These are phyloP conservation scores for Operophtera brumata DNA, from an alignment of 2,888 invertebrate genomes.

Conservation along the genomic window DNA sequence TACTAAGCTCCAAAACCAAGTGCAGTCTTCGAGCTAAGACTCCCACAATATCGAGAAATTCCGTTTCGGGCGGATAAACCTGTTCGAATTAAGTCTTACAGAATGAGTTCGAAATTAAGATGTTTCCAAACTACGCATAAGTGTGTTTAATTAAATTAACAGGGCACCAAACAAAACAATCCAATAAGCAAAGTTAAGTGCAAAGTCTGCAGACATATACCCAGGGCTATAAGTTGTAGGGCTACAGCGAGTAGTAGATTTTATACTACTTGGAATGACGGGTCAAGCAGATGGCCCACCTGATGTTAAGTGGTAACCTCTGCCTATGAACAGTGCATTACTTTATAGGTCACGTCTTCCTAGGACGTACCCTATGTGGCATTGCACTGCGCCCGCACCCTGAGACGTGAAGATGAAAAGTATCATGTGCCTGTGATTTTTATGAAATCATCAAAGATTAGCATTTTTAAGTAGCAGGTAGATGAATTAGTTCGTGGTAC, in stretches of 20 bases:
- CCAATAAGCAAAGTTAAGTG: conserved; percentile 68
- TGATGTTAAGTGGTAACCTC: too few species aligned
- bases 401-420: too few species aligned
- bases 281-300: too few species aligned
- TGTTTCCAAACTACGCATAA: conserved; percentile 42
- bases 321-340: too few species aligned
- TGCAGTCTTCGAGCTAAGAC: neutral
- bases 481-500: too few species aligned
- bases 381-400: too few species aligned
- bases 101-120: conserved; percentile 38
- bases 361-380: too few species aligned
- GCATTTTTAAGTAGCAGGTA: neutral
- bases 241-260: conserved; percentile 19
- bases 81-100: conserved; percentile 19
- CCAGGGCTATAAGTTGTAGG: conserved; percentile 23
- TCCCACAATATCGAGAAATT: neutral
- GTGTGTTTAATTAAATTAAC: conserved; percentile 60
- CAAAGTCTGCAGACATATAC: conserved; percentile 52
- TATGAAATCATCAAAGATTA: too few species aligned
- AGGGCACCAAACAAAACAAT: conserved; percentile 65
- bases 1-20: neutral
- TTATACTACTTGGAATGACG: too few species aligned
- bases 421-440: too few species aligned
- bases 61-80: neutral
- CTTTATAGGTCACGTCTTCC: too few species aligned